These are phyloP conservation scores for Acronicta alni DNA, from an alignment of 2,888 invertebrate species.

Conservation along the genomic window DNA sequence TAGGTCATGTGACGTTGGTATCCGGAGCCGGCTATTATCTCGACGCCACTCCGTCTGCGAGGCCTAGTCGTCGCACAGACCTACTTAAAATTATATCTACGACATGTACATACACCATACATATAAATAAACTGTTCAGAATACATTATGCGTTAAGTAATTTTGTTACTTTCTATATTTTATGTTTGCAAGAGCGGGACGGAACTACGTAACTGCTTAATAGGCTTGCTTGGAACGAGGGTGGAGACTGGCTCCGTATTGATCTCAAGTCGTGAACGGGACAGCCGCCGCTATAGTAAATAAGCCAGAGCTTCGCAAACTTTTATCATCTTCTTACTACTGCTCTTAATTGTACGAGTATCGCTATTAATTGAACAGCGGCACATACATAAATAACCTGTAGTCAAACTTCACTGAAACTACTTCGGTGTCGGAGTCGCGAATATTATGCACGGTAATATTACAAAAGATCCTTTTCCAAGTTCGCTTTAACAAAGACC, in stretches of 20 bases:
- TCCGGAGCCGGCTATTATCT: conserved; percentile 54
- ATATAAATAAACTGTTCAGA: conserved; percentile 42
- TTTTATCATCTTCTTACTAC: conserved; percentile 52
- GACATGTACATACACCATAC: conserved; percentile 30
- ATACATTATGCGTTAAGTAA: conserved; percentile 44
- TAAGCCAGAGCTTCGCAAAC: conserved; percentile 67
- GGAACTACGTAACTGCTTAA: conserved; percentile 56
- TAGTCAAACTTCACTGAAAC: conserved; percentile 29
- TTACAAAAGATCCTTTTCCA: conserved; percentile 25
- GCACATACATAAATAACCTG: conserved; percentile 12
- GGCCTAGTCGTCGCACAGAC: conserved; percentile 47
- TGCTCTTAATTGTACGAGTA: conserved; percentile 33
- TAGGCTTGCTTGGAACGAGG: conserved; percentile 64
- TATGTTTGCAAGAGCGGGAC: conserved; percentile 57
- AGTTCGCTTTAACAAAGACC: conserved; percentile 18
- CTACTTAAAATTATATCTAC: conserved; percentile 34
- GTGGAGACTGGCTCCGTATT: conserved; percentile 81
- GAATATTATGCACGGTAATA: conserved; percentile 28
- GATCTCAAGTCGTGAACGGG: conserved; percentile 76
- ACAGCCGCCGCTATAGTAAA: conserved; percentile 71
- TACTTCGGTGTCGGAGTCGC: conserved; percentile 33
- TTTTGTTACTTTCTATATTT: conserved; percentile 51
- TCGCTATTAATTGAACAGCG: too few relatives aligned
- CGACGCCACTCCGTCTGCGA: conserved; percentile 76
- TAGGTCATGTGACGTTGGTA: conserved; percentile 62